Evolutionary conservation across 2,113 vertebrate genomes (phyloP).

Genomic region (Dipodomys spectabilis): DNA sequence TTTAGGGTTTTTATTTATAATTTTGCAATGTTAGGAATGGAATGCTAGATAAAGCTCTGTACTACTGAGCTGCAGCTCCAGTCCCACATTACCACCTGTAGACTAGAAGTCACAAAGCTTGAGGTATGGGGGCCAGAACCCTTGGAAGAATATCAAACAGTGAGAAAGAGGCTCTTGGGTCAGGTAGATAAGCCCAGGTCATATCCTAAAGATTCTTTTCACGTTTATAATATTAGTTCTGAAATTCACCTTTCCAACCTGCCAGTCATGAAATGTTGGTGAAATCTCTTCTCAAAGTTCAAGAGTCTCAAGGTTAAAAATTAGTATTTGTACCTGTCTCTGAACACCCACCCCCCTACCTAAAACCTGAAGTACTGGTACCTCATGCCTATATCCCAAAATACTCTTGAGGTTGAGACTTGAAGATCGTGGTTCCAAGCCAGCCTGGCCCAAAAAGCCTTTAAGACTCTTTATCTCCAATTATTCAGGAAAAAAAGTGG

Average conservation of each 20-base stretch:
- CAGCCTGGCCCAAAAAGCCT: too few species aligned
- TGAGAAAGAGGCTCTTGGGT: not conserved
- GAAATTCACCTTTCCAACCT: slow-evolving; percentile 5
- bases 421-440: too few species aligned
- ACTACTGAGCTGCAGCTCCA: too few species aligned
- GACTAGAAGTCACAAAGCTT: not conserved
- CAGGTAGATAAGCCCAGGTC: not conserved
- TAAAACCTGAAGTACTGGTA: too few species aligned
- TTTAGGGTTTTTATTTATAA: not conserved
- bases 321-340: not conserved
- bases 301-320: not conserved
- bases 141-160: not conserved
- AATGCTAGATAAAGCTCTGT: too few species aligned
- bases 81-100: not conserved
- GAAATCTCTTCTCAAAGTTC: not conserved
- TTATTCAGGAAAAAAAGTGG: too few species aligned
- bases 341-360: too few species aligned
- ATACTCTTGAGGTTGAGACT: too few species aligned
- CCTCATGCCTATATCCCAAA: too few species aligned
- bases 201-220: not conserved
- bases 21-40: too few species aligned
- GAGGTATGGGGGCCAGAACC: not conserved
- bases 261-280: not conserved
- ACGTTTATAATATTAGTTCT: not conserved
- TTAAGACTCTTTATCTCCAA: too few species aligned